Base-by-base conservation (phyloP, 1,140 invertebrate genomes). In the Diploscapter pachys region DNA sequence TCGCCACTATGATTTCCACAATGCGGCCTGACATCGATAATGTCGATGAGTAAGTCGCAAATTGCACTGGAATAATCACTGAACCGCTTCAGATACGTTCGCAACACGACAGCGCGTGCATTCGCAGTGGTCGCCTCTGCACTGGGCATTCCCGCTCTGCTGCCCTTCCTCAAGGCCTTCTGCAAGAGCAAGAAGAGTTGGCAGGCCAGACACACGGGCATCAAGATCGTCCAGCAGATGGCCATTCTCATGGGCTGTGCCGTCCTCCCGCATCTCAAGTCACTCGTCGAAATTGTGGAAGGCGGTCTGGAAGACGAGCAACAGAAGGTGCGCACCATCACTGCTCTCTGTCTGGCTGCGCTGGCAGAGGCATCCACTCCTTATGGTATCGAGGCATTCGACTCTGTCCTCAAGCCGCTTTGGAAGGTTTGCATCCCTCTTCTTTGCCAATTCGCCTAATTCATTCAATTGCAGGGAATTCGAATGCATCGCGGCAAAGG, bases 21-120 rank as follows among this genome's bases (percentile, higher is more conserved):
- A 99, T 99, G 97, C 90, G 97, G 87, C 97, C 97, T 4, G 97
- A 99, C 89, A 99, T 99, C 85, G 97, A 99, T 86, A 99, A 99
- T 86, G 98, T 99, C 82, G 97, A 99, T 88, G 97, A 99, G 88
- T 99, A 49, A 72, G 75, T 76, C 8, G 2, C 6, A 2, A 64
- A 2, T 11, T 64, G 13, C n/a, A 8, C 2, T 64, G 63, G 13
- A 64, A 64, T 8, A 8, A 57, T 13, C 11, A 70, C 49, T 56
- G 59, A 3, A 9, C 49, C 61, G 57, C 56, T 76, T 51, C 57
- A 76, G 75, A 72, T 76, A 99, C 81, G 97, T 99, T 0, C 89
- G 97, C 86, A 99, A 99, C 86, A 99, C 97, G 0, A 99, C 97
- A 6, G 96, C 97, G 2, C 89, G 97, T 82, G 97, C 97, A 0